phyloP scores from a whole-genome alignment of 2,113 vertebrate genomes.

The Symphodus melops region DNA sequence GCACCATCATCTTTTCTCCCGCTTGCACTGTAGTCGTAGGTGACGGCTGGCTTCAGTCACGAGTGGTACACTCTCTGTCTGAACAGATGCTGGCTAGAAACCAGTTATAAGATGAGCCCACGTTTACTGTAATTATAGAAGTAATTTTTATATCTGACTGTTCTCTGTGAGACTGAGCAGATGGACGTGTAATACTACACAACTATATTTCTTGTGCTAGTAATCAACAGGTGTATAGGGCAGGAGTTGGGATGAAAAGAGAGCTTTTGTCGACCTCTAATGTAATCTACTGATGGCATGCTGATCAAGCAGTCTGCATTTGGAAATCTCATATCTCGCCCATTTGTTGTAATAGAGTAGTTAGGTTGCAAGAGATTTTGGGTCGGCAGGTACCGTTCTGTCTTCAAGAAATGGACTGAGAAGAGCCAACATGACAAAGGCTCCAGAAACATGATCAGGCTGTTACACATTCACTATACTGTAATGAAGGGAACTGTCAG shows the following conservation, averaged over 20 bases:
- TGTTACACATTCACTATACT: conserved; percentile 5
- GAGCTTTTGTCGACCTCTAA: not conserved
- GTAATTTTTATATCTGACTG: too few species aligned
- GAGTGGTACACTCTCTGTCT: too few species aligned
- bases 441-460: conserved; percentile 1
- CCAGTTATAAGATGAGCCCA: too few species aligned
- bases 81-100: too few species aligned
- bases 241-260: not conserved
- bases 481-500: conserved; percentile 34
- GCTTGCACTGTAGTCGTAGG: too few species aligned
- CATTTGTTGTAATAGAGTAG: not conserved
- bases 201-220: too few species aligned
- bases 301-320: conserved; percentile 12
- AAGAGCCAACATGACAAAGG: conserved; percentile 27
- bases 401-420: not conserved
- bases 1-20: too few species aligned
- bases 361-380: not conserved
- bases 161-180: too few species aligned
- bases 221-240: not conserved
- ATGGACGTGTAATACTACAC: too few species aligned
- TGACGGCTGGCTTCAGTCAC: too few species aligned
- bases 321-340: not conserved
- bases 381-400: not conserved
- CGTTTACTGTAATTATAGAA: too few species aligned
- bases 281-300: not conserved